phyloP scores from a whole-genome alignment of 2,113 vertebrate species.

The Anoplopoma fimbria region DNA sequence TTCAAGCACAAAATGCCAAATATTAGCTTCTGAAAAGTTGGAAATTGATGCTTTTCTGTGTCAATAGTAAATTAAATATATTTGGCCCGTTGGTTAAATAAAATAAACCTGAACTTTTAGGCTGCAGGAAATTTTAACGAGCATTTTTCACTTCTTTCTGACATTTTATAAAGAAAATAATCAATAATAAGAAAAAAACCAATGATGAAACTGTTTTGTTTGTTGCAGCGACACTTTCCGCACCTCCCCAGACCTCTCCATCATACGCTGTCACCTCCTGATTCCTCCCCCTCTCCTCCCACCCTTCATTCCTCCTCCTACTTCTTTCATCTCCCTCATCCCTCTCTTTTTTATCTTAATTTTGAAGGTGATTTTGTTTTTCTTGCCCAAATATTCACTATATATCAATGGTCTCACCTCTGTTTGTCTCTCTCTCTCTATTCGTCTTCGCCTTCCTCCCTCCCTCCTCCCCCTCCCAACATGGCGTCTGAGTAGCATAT shows the following conservation, averaged over 20 bases:
- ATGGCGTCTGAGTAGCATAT: slow-evolving; percentile 95
- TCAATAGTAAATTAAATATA: not conserved
- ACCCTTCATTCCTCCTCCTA: too few relatives aligned
- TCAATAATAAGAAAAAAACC: not conserved
- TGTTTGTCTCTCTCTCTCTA: not conserved
- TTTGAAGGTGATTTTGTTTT: not conserved
- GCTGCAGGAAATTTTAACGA: not conserved
- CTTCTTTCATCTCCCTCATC: not conserved
- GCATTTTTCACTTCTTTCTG: not conserved
- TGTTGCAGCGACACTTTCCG: not conserved
- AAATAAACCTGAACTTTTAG: not conserved
- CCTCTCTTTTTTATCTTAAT: not conserved
- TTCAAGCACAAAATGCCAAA: too few relatives aligned
- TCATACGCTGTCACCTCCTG: not conserved
- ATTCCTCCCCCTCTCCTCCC: not conserved
- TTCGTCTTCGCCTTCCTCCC: not conserved
- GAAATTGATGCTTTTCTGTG: not conserved
- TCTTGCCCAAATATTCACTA: not conserved
- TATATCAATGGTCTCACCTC: not conserved
- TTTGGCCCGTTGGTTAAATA: not conserved
- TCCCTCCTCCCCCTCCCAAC: slow-evolving; percentile 6
- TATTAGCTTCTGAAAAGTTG: too few relatives aligned
- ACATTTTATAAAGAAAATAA: not conserved
- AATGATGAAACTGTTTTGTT: not conserved
- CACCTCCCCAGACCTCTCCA: not conserved